A percentile compares a stretch with the other conserved stretches of the same genome.
These are phyloP conservation scores for Gadus macrocephalus DNA, from an alignment of 2,113 vertebrate species.

Conservation along the genomic window DNA sequence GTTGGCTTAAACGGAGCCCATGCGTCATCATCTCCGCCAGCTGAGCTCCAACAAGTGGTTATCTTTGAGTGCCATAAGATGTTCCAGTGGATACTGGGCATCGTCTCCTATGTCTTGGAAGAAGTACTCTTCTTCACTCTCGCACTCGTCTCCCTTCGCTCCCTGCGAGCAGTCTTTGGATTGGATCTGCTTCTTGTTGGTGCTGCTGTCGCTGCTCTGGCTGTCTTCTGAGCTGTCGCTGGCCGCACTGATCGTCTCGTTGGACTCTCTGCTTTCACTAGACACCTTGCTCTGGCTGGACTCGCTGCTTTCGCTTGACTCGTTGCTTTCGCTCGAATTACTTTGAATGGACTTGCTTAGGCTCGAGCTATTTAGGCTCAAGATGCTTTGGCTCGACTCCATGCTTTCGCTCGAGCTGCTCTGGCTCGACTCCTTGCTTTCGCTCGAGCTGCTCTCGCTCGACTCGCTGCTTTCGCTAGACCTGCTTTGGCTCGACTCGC, in stretches of 20 bases:
- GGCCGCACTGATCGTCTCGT: constrained; percentile 22
- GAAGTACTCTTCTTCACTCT: constrained; percentile 61
- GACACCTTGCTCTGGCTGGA: constrained; percentile 26
- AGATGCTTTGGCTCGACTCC: constrained; percentile 23
- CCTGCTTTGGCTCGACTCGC: constrained; percentile 20
- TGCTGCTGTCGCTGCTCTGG: constrained; percentile 44
- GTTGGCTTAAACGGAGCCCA: neutral
- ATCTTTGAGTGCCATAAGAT: constrained; percentile 56
- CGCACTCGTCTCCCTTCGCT: constrained; percentile 51
- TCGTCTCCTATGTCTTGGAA: constrained; percentile 64
- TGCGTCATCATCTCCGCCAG: constrained; percentile 52
- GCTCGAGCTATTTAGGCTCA: neutral
- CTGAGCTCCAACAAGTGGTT: constrained; percentile 50
- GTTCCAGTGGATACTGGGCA: constrained; percentile 43
- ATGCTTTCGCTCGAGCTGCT: constrained; percentile 21
- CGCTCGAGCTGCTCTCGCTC: constrained; percentile 28
- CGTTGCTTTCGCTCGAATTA: neutral
- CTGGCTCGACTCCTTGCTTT: constrained; percentile 1
- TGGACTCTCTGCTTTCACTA: constrained; percentile 32
- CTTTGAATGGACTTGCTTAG: too few relatives aligned
- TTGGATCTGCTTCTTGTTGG: constrained; percentile 27
- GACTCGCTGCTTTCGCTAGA: neutral
- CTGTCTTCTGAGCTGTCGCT: constrained; percentile 49
- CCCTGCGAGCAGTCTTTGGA: constrained; percentile 46
- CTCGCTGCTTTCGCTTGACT: neutral